Conservation (phyloP, 1,140 invertebrate genomes). For the Epicauta chinensis region DNA sequence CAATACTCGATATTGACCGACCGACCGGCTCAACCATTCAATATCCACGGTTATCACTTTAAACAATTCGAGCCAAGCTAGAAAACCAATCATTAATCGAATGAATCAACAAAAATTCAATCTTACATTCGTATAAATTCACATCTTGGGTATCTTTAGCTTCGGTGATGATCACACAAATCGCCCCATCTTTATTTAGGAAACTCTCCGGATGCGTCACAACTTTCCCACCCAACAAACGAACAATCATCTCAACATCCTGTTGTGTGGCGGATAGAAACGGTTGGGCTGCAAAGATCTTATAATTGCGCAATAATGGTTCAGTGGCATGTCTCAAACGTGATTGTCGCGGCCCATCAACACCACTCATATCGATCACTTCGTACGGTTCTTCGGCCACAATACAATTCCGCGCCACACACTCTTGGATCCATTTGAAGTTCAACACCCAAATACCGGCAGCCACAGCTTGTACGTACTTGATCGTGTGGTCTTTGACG, state of each 20-base stretch:
- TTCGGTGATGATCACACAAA: constrained; percentile 35
- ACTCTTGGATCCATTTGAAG: constrained; percentile 37
- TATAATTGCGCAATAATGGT: constrained; percentile 34
- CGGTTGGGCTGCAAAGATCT: constrained; percentile 30
- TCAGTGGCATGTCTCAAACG: constrained; percentile 22
- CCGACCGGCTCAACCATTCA: constrained; percentile 37
- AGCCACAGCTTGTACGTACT: constrained; percentile 37
- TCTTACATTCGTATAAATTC: constrained; percentile 35
- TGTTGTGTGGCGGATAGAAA: constrained; percentile 24
- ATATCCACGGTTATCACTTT: constrained; percentile 36
- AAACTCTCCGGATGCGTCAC: constrained; percentile 23
- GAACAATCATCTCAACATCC: constrained; percentile 31
- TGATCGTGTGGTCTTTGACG: constrained; percentile 38
- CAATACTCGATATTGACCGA: constrained; percentile 33
- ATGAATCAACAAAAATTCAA: background rate
- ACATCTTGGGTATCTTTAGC: constrained; percentile 29
- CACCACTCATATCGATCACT: constrained; percentile 33
- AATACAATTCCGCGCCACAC: constrained; percentile 29
- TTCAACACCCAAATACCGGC: constrained; percentile 38
- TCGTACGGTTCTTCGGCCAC: constrained; percentile 38
- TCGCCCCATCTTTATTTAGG: constrained; percentile 21
- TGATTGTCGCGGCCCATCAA: constrained; percentile 31
- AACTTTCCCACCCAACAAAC: constrained; percentile 27
- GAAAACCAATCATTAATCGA: constrained; percentile 21
- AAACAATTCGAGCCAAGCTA: constrained; percentile 33